Evolutionary conservation across 2,888 invertebrate species (phyloP).

Genomic region (Rhopalosiphum nymphaeae): DNA sequence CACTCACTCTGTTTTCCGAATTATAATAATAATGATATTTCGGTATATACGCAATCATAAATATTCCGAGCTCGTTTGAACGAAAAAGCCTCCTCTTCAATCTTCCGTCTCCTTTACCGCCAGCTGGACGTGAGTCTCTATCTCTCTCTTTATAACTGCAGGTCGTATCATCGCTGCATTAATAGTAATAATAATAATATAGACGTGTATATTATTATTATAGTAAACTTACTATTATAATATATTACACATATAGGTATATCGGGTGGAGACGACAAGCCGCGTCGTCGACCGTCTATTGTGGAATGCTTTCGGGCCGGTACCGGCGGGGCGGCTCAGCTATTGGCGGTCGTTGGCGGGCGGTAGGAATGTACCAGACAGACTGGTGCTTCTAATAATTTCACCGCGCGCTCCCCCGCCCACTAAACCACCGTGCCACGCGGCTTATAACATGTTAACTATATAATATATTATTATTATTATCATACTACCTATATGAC

Average conservation of each 20-base stretch:
- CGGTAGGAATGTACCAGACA: conserved; percentile 63
- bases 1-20: conserved; percentile 21
- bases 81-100: conserved; percentile 31
- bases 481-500: background rate
- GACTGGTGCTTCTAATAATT: conserved; percentile 62
- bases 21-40: conserved; percentile 53
- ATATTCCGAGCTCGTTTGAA: conserved; percentile 50
- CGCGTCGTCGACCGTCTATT: conserved; percentile 20
- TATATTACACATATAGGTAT: background rate
- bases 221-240: conserved; percentile 13
- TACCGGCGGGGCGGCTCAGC: background rate
- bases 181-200: background rate
- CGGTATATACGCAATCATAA: conserved; percentile 26
- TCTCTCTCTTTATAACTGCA: background rate
- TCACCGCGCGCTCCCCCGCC: conserved; percentile 1
- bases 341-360: conserved; percentile 35
- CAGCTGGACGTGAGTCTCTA: background rate
- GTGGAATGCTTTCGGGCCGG: conserved; percentile 50
- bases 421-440: background rate
- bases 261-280: background rate
- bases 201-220: conserved; percentile 14
- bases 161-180: background rate
- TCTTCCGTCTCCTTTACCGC: background rate
- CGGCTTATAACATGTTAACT: conserved; percentile 45
- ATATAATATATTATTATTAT: background rate